A percentile compares a stretch with the other conserved stretches of the same genome.
phyloP scores from a whole-genome alignment of 2,113 vertebrate genomes.

The Scomber colias region DNA sequence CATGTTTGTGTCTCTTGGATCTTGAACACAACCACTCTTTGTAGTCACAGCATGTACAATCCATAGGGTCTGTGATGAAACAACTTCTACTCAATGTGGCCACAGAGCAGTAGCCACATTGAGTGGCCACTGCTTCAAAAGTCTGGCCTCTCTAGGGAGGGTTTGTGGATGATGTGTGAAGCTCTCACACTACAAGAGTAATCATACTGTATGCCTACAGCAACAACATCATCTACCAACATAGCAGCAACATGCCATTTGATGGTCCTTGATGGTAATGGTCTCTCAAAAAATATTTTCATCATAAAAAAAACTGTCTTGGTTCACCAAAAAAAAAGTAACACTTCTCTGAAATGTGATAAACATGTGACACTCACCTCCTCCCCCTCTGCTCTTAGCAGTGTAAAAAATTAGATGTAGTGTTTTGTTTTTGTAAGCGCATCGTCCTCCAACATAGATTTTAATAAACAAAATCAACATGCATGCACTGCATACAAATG shows the following conservation, averaged over 20 bases:
- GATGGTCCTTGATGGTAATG: constrained; percentile 41
- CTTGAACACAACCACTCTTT: constrained; percentile 6
- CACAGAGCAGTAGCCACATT: constrained; percentile 24
- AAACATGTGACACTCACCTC: neutral
- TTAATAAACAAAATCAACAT: constrained; percentile 27
- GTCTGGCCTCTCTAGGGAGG: constrained; percentile 46
- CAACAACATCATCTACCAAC: constrained; percentile 23
- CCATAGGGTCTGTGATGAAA: constrained; percentile 39
- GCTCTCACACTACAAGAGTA: constrained; percentile 45
- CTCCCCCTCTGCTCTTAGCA: neutral
- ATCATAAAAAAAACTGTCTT: constrained; percentile 18
- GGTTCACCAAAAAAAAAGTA: constrained; percentile 1
- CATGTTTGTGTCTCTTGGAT: neutral
- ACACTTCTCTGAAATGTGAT: constrained; percentile 6
- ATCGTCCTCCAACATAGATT: neutral
- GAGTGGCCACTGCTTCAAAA: constrained; percentile 43
- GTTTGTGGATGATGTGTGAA: constrained; percentile 43
- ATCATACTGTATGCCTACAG: constrained; percentile 34
- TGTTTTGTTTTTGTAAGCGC: constrained; percentile 17
- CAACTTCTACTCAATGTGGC: constrained; percentile 2
- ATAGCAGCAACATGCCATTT: constrained; percentile 20
- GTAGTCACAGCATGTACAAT: constrained; percentile 13
- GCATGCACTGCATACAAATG: constrained; percentile 24
- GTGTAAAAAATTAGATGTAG: constrained; percentile 15
- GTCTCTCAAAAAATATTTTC: constrained; percentile 4